phyloP scores from a whole-genome alignment of 2,797 vertebrate genomes.

The Tokudaia tokunoshimensis region DNA sequence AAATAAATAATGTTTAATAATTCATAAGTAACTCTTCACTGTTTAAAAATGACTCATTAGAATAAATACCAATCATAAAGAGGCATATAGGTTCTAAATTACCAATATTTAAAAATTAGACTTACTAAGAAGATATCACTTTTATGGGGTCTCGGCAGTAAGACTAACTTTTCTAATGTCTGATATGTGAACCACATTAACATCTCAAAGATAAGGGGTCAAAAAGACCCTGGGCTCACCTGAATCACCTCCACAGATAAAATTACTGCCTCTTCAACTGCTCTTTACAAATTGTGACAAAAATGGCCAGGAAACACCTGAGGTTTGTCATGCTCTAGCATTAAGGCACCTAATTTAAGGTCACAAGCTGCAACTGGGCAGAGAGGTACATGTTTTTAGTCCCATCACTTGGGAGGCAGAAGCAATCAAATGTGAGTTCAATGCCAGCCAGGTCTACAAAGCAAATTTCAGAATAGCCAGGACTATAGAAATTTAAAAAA shows the following conservation, averaged over 20 bases:
- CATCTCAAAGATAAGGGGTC: neutral
- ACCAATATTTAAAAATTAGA: conserved; percentile 56
- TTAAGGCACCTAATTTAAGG: conserved; percentile 25
- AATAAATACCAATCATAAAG: conserved; percentile 61
- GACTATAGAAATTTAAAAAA: neutral
- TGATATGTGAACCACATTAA: conserved; percentile 20
- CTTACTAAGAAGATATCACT: conserved; percentile 27
- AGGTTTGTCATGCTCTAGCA: neutral
- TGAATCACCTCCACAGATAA: conserved; percentile 16
- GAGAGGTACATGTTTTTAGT: neutral
- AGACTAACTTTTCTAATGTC: conserved; percentile 49
- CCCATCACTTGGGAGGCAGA: neutral
- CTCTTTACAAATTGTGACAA: conserved; percentile 8
- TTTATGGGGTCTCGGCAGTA: neutral
- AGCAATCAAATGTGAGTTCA: neutral
- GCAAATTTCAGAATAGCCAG: neutral
- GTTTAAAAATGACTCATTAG: conserved; percentile 38
- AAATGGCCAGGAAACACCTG: conserved; percentile 44
- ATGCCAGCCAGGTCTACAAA: neutral
- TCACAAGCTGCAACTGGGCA: neutral
- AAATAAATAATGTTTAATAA: conserved; percentile 40
- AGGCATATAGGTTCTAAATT: conserved; percentile 37
- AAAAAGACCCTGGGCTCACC: conserved; percentile 2
- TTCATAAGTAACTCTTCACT: neutral
- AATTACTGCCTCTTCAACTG: conserved; percentile 42